Base-by-base conservation (phyloP, 2,888 invertebrate species). In the Dichetophora obliterata region DNA sequence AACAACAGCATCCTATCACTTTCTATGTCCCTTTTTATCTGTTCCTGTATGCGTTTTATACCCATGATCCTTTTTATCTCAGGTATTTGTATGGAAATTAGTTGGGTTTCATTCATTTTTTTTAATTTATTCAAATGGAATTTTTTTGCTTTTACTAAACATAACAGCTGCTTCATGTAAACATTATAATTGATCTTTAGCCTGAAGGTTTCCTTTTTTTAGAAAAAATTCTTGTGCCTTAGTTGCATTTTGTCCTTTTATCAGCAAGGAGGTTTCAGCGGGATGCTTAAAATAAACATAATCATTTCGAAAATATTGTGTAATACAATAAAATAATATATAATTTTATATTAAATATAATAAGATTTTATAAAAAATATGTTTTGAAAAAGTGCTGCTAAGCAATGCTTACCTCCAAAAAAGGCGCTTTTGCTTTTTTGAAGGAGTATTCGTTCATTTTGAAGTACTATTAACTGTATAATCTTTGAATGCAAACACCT, bases 71-170 rank as follows among this genome's bases (percentile, higher is more conserved):
- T 59, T 57, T 59, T 19, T 16, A 71, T 59, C 22, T 71, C 71
- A 59, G 71, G 71, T 71, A 57, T 71, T 22, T 59, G 3, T 37
- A 71, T 71, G 71, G 57, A 71, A 71, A 71, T 71, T 37, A 71
- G 71, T 71, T 71, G 16, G 34, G 27, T 54, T 24, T 69, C 27
- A 34, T 54, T 52, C 34, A 34, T n/a, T 37, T 34, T 22, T n/a
- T 71, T 19, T 59, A 71, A 71, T 71, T 71, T 71, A 71, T 71
- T 71, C 71, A 71, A 71, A 57, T 71, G 59, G 59, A 59, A 19
- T 71, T 57, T 59, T 71, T 57, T 34, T 14, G 34, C 16, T 54
- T 34, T 52, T 14, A 0, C 19, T 11, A 5, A 59, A 27, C 11
- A 27, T 0, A 31, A 34, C 34, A 22, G 22, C 54, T 19, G 54